A percentile compares a stretch with the other conserved stretches of the same genome.
These are phyloP conservation scores for Hydrozoanthus tunicans DNA, from an alignment of 64 coral and sea anemone species.

Conservation along the genomic window DNA sequence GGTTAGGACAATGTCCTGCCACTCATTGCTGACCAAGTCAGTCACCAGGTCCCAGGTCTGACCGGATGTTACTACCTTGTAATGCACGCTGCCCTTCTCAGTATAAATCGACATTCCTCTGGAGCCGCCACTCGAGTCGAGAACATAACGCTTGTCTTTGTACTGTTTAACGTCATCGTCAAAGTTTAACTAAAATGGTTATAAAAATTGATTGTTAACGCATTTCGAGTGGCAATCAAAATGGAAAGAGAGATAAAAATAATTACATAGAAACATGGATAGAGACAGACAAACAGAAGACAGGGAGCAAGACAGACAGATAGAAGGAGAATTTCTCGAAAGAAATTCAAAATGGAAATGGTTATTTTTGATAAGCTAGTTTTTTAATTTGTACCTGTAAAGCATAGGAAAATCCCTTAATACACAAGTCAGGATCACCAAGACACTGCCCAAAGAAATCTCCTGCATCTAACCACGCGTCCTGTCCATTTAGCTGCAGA, in stretches of 20 bases:
- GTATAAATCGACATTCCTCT: constrained; percentile 90
- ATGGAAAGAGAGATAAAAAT: too few relatives aligned
- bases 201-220: not conserved
- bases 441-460: constrained; percentile 97
- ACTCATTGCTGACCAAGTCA: constrained; percentile 92
- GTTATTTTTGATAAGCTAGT: too few relatives aligned
- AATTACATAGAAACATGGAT: too few relatives aligned
- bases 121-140: constrained; percentile 83
- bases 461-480: constrained; percentile 94
- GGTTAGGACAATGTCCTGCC: constrained; percentile 93
- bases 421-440: constrained; percentile 97
- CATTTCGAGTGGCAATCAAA: not conserved
- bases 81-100: constrained; percentile 75
- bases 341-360: too few relatives aligned
- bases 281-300: too few relatives aligned
- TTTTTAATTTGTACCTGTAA: constrained; percentile 70
- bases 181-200: constrained; percentile 74
- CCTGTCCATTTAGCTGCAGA: constrained; percentile 91
- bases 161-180: constrained; percentile 88
- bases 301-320: too few relatives aligned
- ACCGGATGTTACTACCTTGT: constrained; percentile 81
- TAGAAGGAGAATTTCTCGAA: too few relatives aligned
- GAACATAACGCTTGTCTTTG: constrained; percentile 84
- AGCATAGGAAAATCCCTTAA: constrained; percentile 94
- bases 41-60: constrained; percentile 88